Conservation (phyloP, 2,797 vertebrate species). For the Malurus splendens region DNA sequence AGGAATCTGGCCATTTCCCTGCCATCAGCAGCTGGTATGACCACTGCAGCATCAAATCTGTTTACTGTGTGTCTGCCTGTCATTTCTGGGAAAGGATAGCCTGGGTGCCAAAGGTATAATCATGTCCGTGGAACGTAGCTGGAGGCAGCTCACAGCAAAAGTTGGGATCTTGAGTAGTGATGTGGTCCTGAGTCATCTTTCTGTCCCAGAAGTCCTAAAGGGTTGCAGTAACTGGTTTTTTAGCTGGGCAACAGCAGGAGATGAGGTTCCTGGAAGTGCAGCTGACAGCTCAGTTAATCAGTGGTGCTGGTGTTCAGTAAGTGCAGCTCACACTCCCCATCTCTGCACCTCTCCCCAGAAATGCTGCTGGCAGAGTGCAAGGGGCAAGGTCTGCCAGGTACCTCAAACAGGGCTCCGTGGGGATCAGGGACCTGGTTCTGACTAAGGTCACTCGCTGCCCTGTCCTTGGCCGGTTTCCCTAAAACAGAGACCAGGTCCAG, state of each 20-base stretch:
- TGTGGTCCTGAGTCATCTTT: background rate
- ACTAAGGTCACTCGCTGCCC: background rate
- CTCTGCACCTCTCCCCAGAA: background rate
- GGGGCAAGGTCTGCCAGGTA: background rate
- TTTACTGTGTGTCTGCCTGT: background rate
- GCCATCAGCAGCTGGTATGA: background rate
- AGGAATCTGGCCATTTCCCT: background rate
- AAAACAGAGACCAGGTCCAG: background rate
- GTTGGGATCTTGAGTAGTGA: background rate
- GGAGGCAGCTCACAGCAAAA: background rate
- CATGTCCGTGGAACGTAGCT: background rate
- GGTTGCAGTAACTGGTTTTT: background rate
- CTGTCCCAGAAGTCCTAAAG: background rate
- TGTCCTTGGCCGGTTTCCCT: background rate
- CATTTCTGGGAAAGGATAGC: background rate
- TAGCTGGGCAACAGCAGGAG: background rate
- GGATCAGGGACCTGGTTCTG: background rate
- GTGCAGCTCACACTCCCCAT: fast-evolving
- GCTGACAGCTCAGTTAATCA: background rate
- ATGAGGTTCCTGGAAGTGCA: background rate
- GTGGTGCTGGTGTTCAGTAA: background rate
- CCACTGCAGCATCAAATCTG: background rate
- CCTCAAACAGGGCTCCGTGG: background rate
- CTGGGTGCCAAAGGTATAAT: background rate
- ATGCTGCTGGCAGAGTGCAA: background rate